Evolutionary conservation across 2,888 invertebrate genomes (phyloP), one percentile per base, ranked within the genome.

Genomic region (Acheta domesticus): DNA sequence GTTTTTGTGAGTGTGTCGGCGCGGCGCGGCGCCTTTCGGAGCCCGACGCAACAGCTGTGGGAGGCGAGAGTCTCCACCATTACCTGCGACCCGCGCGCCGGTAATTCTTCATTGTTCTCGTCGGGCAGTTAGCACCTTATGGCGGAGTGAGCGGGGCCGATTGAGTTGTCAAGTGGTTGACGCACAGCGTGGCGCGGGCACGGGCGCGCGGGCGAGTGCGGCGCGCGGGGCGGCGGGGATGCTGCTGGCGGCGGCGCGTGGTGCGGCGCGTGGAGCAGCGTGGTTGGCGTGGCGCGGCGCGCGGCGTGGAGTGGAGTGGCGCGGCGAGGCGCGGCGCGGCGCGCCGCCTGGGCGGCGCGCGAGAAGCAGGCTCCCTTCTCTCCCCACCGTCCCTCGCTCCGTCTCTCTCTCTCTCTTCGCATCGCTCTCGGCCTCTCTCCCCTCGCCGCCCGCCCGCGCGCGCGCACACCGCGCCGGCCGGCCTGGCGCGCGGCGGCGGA

Each of bases 121-220:
- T 14, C 62, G 36, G 36, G 62, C 62, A 62, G 16, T 62, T 16
- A 16, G 16, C 62, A 62, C 62, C 62, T 62, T 62, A 62, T 62
- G 62, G 62, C 62, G 62, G 62, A 36, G 36, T 36, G 36, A 36
- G 36, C 36, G 36, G 36, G 36, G 36, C 36, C 62, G 62, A 62
- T 62, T 62, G 62, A 62, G 62, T 62, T 62, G 16, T 62, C 62
- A 62, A 62, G 62, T 62, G 62, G 16, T 62, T 62, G 62, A 62
- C 62, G 62, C 36, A 36, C 36, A 36, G 36, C 36, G 36, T 36
- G 62, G 62, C 16, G 4, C 62, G 62, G 62, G 62, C 12, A n/a
- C n/a, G n/a, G n/a, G n/a, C n/a, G n/a, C n/a, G n/a, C n/a, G n/a
- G 3, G 62, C 5, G 16, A 19, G 16, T 62, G 14, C 3, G 62